These are phyloP conservation scores for Saccopteryx leptura DNA, from an alignment of 2,113 vertebrate genomes.

Conservation along the genomic window DNA sequence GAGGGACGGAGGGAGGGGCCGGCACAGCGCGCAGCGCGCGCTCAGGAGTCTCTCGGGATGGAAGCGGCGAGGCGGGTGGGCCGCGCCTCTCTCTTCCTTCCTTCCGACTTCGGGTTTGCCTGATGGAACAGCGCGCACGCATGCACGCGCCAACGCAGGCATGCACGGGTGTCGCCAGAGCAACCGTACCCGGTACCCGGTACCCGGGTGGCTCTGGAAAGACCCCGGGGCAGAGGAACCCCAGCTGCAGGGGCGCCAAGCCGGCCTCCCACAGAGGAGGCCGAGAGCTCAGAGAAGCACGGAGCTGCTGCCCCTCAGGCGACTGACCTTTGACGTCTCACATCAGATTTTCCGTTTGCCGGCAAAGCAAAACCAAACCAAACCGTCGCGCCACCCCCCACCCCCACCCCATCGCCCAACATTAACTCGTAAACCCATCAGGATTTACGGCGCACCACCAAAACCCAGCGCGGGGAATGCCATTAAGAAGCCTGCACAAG, in stretches of 20 bases:
- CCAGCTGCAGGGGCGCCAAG: neutral
- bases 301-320: neutral
- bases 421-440: neutral
- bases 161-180: no score
- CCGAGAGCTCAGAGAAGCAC: neutral
- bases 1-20: neutral
- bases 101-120: neutral
- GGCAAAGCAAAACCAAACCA: slow-evolving; percentile 46
- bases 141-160: no score
- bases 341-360: slow-evolving; percentile 84
- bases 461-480: slow-evolving; percentile 23
- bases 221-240: neutral
- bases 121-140: no score
- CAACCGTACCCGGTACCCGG: neutral
- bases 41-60: neutral
- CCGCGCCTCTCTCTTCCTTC: neutral
- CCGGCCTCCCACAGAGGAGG: neutral
- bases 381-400: neutral
- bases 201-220: neutral
- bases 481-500: slow-evolving; percentile 44
- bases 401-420: neutral
- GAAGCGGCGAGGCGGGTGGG: neutral
- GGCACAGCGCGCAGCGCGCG: neutral
- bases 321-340: slow-evolving; percentile 84
- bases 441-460: slow-evolving; percentile 53